Conservation (phyloP, 2,888 invertebrate species). For the Tenthredo distinguenda region DNA sequence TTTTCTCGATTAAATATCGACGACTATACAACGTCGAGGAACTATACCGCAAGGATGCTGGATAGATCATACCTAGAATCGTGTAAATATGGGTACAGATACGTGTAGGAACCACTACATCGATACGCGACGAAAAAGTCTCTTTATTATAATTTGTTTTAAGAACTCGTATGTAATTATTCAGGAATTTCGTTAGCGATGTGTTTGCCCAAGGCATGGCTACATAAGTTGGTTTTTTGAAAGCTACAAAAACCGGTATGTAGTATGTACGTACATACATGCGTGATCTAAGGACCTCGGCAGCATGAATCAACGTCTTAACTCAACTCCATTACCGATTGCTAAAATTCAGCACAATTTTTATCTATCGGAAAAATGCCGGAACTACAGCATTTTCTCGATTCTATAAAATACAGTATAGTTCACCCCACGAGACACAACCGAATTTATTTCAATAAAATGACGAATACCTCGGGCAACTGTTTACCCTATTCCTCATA, state of each 20-base stretch:
- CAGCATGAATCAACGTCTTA: not conserved
- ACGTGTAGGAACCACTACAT: not conserved
- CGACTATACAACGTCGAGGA: not conserved
- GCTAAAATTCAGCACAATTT: not conserved
- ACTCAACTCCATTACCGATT: not conserved
- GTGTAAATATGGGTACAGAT: not conserved
- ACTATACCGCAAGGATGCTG: not conserved
- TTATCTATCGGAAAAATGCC: not conserved
- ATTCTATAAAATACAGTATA: no score
- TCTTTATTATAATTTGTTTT: not conserved
- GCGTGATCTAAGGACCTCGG: not conserved
- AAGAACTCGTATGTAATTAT: not conserved
- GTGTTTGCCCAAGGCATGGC: slow-evolving; percentile 13
- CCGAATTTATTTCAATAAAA: not conserved
- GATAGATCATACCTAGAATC: not conserved
- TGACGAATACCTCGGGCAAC: not conserved
- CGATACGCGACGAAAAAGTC: not conserved
- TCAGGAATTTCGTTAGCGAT: slow-evolving; percentile 4
- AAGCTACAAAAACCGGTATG: slow-evolving; percentile 11
- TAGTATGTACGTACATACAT: no score
- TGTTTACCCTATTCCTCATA: not conserved
- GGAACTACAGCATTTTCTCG: no score
- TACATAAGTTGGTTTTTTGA: not conserved
- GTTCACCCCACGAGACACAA: no score
- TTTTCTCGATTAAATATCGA: slow-evolving; percentile 16